Evolutionary conservation across 2,113 vertebrate genomes (phyloP).

Genomic region (Xiphophorus hellerii): DNA sequence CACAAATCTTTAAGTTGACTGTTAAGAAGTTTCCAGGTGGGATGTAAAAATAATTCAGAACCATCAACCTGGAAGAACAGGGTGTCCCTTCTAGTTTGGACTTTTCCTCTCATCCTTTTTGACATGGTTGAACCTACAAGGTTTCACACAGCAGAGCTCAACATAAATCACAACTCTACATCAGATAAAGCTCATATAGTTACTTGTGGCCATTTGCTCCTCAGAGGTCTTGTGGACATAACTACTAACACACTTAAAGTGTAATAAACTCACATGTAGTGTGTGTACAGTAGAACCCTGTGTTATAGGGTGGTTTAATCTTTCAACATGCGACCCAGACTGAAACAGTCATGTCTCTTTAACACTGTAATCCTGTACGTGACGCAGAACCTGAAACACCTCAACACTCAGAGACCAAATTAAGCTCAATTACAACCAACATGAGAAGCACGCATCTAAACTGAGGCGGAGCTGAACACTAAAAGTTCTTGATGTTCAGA

Average conservation of each 20-base stretch:
- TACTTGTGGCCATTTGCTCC: too few species aligned
- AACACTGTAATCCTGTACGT: background rate
- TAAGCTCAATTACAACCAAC: background rate
- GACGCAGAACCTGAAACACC: constrained; percentile 1
- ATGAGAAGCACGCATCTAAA: background rate
- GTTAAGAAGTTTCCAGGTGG: background rate
- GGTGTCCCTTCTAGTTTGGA: background rate
- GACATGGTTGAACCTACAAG: background rate
- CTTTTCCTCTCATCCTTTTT: background rate
- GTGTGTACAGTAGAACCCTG: constrained; percentile 3
- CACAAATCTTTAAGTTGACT: background rate
- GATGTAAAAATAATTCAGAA: background rate
- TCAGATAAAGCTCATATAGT: too few species aligned
- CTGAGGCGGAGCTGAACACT: background rate
- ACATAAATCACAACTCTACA: background rate
- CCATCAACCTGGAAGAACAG: background rate
- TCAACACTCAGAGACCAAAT: constrained; percentile 17
- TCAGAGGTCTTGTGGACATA: too few species aligned
- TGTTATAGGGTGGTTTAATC: background rate
- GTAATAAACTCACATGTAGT: background rate
- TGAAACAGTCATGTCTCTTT: constrained; percentile 35
- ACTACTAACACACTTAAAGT: background rate
- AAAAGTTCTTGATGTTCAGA: background rate
- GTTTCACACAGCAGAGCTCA: background rate
- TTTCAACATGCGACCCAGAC: constrained; percentile 20